Evolutionary conservation across 2,888 invertebrate species (phyloP).

Genomic region (Cantharis nigra): DNA sequence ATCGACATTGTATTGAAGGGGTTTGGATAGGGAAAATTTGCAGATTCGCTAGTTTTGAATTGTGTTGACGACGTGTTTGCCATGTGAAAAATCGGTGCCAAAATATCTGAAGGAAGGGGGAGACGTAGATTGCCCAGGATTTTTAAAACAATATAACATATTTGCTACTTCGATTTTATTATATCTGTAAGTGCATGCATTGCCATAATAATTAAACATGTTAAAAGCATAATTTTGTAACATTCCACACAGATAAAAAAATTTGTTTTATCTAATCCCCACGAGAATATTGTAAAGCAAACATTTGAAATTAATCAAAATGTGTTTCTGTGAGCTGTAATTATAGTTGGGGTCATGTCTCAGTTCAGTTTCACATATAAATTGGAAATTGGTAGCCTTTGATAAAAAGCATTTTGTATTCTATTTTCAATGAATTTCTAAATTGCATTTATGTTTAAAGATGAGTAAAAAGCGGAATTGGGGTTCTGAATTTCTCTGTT

Average conservation of each 20-base stretch:
- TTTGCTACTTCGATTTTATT: no score
- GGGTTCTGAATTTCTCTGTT: not conserved
- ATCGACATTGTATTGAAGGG: no score
- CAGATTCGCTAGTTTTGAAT: no score
- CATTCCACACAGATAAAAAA: not conserved
- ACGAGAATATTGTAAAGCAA: not conserved
- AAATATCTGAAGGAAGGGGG: no score
- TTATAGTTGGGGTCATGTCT: not conserved
- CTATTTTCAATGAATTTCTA: not conserved
- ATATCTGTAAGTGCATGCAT: not conserved
- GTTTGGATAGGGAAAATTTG: no score
- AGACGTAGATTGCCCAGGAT: no score
- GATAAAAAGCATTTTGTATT: not conserved
- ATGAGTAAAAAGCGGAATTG: not conserved
- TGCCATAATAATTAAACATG: not conserved
- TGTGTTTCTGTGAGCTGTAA: not conserved
- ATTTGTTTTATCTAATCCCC: not conserved
- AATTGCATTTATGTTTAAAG: not conserved
- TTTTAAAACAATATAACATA: no score
- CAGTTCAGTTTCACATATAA: not conserved
- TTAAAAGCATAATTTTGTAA: not conserved
- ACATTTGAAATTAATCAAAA: not conserved
- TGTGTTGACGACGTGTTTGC: no score
- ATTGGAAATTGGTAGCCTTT: not conserved
- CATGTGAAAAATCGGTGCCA: no score